phyloP scores from a whole-genome alignment of 2,888 invertebrate genomes.

The Erpobdella octoculata region DNA sequence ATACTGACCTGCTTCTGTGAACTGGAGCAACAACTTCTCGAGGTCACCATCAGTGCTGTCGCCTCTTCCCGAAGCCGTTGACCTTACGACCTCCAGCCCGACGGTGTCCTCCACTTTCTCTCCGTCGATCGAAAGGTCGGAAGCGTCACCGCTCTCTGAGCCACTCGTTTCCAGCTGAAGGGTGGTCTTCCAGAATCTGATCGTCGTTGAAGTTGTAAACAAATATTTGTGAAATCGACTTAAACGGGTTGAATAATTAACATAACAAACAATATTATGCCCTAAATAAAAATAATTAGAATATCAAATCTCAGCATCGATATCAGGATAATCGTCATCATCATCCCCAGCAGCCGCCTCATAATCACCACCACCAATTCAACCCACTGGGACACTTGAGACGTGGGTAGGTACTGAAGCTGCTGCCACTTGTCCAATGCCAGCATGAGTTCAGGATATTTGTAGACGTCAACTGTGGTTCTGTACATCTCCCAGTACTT shows the following conservation, averaged over 20 bases:
- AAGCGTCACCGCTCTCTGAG: neutral
- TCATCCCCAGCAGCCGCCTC: neutral
- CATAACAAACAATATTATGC: too few relatives aligned
- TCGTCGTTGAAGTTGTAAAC: too few relatives aligned
- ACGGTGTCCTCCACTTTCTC: constrained; percentile 15
- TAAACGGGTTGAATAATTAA: too few relatives aligned
- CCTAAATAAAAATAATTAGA: too few relatives aligned
- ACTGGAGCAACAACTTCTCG: neutral
- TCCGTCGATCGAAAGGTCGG: constrained; percentile 9
- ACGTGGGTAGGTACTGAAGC: constrained; percentile 41
- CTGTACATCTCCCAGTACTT: constrained; percentile 49
- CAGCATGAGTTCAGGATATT: constrained; percentile 46
- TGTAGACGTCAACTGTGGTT: constrained; percentile 43
- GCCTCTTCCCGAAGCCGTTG: neutral
- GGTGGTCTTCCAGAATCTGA: constrained; percentile 30
- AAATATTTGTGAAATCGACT: too few relatives aligned
- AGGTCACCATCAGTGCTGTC: neutral
- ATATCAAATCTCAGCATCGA: neutral
- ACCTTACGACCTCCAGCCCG: neutral
- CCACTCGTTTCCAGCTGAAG: constrained; percentile 5
- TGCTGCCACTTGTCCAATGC: constrained; percentile 50
- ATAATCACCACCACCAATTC: constrained; percentile 6
- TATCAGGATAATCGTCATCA: neutral
- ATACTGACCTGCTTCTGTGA: neutral
- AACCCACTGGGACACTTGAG: constrained; percentile 3